phyloP scores from a whole-genome alignment of 1,140 invertebrate species.

The Chelonus insularis region DNA sequence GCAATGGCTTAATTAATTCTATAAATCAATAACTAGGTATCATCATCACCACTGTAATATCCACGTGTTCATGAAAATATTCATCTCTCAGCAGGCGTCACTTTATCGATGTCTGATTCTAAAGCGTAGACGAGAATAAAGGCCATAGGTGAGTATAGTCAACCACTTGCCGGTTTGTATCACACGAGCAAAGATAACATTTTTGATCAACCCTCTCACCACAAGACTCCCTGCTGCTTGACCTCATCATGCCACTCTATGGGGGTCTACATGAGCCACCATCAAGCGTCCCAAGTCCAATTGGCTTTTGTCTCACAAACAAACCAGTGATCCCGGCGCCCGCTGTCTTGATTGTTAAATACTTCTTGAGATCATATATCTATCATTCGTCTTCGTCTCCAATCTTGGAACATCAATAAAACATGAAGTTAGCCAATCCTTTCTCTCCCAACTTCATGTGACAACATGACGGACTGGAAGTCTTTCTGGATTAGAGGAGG shows the following conservation, averaged over 20 bases:
- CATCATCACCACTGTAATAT: slow-evolving; percentile 41
- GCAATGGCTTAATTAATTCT: slow-evolving; percentile 28
- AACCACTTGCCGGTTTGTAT: slow-evolving; percentile 46
- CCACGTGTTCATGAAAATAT: slow-evolving; percentile 53
- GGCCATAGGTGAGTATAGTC: slow-evolving; percentile 18
- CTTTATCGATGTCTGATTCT: slow-evolving; percentile 46
- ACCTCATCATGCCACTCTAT: slow-evolving; percentile 57
- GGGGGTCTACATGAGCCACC: slow-evolving; percentile 54
- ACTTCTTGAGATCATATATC: not conserved
- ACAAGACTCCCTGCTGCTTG: slow-evolving; percentile 52
- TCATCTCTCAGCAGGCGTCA: slow-evolving; percentile 51
- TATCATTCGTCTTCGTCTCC: slow-evolving; percentile 11
- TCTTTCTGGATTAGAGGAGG: slow-evolving; percentile 48
- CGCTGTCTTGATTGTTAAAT: not conserved
- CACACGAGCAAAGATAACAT: slow-evolving; percentile 50
- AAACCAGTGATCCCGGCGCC: not conserved
- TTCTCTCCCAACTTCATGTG: not conserved
- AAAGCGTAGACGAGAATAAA: slow-evolving; percentile 21
- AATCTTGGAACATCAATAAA: not conserved
- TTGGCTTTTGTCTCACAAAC: slow-evolving; percentile 53
- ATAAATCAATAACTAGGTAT: slow-evolving; percentile 28
- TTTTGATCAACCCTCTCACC: slow-evolving; percentile 51
- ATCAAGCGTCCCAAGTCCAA: slow-evolving; percentile 43
- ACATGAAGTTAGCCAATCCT: not conserved
- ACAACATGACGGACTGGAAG: slow-evolving; percentile 28